Conservation (phyloP, 2,113 vertebrate species). For the Acanthisitta chloris region DNA sequence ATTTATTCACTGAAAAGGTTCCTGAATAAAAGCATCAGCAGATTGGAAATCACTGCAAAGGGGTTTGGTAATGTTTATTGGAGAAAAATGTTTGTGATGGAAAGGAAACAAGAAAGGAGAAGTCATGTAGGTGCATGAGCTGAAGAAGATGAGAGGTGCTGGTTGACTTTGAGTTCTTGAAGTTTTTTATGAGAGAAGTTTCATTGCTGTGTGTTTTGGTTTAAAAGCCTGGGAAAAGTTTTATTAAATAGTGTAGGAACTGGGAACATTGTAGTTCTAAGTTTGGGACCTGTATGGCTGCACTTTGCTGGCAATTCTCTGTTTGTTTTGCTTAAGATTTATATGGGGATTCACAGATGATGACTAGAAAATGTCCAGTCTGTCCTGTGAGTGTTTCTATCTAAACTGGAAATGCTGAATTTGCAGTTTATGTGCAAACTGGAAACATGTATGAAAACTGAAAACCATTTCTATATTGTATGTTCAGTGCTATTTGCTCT, state of each 20-base stretch:
- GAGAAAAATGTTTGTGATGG: not conserved
- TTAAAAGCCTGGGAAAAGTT: not conserved
- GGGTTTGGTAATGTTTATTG: not conserved
- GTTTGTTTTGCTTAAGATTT: not conserved
- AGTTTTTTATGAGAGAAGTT: not conserved
- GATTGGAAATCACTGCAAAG: not conserved
- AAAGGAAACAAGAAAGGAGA: not conserved
- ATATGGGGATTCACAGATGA: accelerated
- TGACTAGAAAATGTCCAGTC: not conserved
- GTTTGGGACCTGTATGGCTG: not conserved
- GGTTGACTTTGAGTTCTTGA: not conserved
- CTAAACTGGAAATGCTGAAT: not conserved
- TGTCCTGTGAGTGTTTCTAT: accelerated
- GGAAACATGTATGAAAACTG: too few relatives aligned
- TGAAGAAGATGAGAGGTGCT: not conserved
- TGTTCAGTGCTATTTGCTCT: too few relatives aligned
- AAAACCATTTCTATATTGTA: too few relatives aligned
- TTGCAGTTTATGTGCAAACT: too few relatives aligned
- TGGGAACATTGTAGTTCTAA: accelerated
- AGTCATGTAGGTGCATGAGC: not conserved
- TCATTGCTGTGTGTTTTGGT: not conserved
- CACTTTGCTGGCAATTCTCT: not conserved
- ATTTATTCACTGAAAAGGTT: not conserved
- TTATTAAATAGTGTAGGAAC: not conserved
- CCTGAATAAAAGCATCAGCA: not conserved